Conservation (phyloP, 64 coral and sea anemone genomes). For the Montipora cactus region DNA sequence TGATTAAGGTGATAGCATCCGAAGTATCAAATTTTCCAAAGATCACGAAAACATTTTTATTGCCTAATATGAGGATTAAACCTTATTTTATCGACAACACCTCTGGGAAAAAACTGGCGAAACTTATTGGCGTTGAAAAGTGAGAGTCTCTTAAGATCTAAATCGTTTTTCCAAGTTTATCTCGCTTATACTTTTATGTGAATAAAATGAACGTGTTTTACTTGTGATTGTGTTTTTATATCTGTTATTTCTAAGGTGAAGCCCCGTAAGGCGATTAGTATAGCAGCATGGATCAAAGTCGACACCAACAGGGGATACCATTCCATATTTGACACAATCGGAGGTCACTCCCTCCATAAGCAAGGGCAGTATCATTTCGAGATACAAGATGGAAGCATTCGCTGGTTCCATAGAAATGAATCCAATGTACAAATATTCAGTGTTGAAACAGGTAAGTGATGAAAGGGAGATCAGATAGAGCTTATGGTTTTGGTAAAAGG, state of each 20-base stretch:
- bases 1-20: no score
- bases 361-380: slow-evolving; percentile 93
- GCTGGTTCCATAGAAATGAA: slow-evolving; percentile 98
- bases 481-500: no score
- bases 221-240: neutral
- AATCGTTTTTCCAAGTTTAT: no score
- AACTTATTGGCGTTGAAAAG: no score
- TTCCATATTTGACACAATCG: slow-evolving; percentile 84
- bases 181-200: no score
- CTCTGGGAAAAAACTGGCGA: no score
- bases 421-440: slow-evolving; percentile 72
- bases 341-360: slow-evolving; percentile 70
- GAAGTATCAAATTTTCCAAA: no score
- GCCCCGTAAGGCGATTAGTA: slow-evolving; percentile 79
- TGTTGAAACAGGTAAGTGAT: slow-evolving; percentile 77
- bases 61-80: no score
- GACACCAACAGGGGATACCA: slow-evolving; percentile 82
- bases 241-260: slow-evolving; percentile 44
- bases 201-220: no score
- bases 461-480: neutral
- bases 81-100: no score
- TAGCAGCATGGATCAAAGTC: slow-evolving; percentile 90
- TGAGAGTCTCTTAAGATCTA: no score
- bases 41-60: no score
- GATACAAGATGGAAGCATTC: slow-evolving; percentile 77